Evolutionary conservation across 2,797 vertebrate genomes (phyloP), one percentile per base, ranked within the genome.

Genomic region (Tokudaia tokunoshimensis): DNA sequence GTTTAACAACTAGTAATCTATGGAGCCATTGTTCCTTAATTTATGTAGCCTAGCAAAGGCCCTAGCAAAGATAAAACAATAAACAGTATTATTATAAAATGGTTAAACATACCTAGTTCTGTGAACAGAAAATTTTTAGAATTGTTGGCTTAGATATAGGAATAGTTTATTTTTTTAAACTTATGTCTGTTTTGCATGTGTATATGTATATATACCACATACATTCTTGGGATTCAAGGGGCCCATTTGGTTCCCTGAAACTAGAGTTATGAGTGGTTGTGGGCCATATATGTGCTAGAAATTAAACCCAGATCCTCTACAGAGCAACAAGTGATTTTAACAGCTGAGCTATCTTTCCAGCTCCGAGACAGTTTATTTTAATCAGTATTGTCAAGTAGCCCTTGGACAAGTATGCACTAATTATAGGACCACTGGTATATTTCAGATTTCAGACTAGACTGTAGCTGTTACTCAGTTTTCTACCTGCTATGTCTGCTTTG

Each of bases 31-130:
- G 15, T 84, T 89, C 11, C 29, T 19, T 92, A 47, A 63, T 94
- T 85, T 82, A 57, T 12, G 50, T 88, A 94, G 52, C 34, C 82
- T 82, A 91, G 72, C 37, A 74, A 91, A 92, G 50, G 59, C 31
- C 17, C 50, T 83, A 11, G 1, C 75, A 78, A 76, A 84, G 61
- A 52, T 86, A 93, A 50, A 74, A 50, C 22, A 63, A 55, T 14
- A 57, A 74, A 70, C 13, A 85, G 6, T 10, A 8, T 63, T 10
- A 6, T 57, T 80, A 24, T 91, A 83, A 75, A 50, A 29, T 22
- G 41, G 31, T 47, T 82, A 50, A 78, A n/a, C 19, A 6, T 59
- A 67, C 6, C 9, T 26, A 57, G 22, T 76, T 79, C 5, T 82
- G 3, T 82, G 61, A 67, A 70, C 22, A 84, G 59, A 59, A 90